Base-by-base conservation (phyloP, 2,113 vertebrate species). In the Oostethus manadensis region DNA sequence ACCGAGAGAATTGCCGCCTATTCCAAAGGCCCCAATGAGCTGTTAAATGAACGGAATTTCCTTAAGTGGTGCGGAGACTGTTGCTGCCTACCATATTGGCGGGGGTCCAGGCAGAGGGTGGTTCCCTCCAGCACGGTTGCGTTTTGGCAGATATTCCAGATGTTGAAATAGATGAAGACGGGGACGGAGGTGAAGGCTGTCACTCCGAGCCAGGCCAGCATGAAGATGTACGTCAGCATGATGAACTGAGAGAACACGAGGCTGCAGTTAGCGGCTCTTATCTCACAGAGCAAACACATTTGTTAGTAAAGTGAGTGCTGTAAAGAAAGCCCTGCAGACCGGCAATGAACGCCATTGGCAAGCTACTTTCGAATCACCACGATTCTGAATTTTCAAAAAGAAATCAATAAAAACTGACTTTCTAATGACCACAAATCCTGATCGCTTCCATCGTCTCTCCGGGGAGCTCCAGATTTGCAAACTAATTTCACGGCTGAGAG, bases 151-250 rank as follows among this genome's bases (percentile, higher is more conserved):
- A 99, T 94, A 75, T 92, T 97, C 97, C 97, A 99, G 87, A 99
- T 92, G 68, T 98, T 99, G 87, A 99, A 98, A 82, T 98, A 99
- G 88, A 98, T 95, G 73, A 96, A 99, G 82, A 99, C 97, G 0
- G 97, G 97, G 70, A 99, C 87, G 48, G 95, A 94, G 63, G 96
- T 99, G 74, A 99, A 98, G 8, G 94, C 96, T 1, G 97, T 97
- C 66, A 99, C 94, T 0, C 94, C 95, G n/a, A 99, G 91, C 97
- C 97, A 99, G 78, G 97, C 96, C 90, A 99, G 81, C 95, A 98
- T 98, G 88, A 99, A 99, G 79, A 98, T 90, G 84, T 99, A 98
- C 6, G 97, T 99, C 93, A 99, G 89, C 96, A 99, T 96, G 84
- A 99, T 98, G 80, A 99, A 99, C 97, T 99, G 80, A 33, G 86